Base-by-base conservation (phyloP, 1,140 invertebrate species). In the Drosophila lini region DNA sequence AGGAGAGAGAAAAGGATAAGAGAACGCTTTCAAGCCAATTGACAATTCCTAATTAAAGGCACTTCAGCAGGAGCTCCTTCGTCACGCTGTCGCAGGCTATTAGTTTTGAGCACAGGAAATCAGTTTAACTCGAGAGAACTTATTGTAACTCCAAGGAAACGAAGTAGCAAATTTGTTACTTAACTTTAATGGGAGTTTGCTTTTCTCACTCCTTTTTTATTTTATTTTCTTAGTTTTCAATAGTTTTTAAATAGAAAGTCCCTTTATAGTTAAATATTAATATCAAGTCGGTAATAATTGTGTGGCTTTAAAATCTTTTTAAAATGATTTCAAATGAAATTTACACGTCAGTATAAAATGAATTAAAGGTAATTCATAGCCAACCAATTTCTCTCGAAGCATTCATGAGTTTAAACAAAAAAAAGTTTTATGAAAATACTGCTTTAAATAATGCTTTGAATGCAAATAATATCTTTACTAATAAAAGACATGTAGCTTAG, bases 101-200 rank as follows among this genome's bases (percentile, higher is more conserved):
- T 44, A 58, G 10, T 44, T 58, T 28, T 44, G n/a, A 58, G 38
- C 38, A 42, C 56, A 44, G 56, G 38, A 41, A 58, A 44, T 58
- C 56, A 44, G 36, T 44, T 44, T 31, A 16, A 28, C n/a, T 58
- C 34, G 16, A 38, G 10, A 15, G 36, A 25, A 56, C 15, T 56
- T 36, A 55, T 36, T 53, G 32, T 9, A 36, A 53, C 50, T 53
- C 13, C 2, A 25, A 38, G 19, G 32, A 0, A 38, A 38, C 13
- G 36, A 22, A 38, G 32, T 55, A 5, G 34, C 19, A 22, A 38
- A 38, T 38, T n/a, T n/a, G 13, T 22, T 10, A 38, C 13, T 55
- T 38, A 22, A 38, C 19, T 55, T 53, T 15, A 6, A 13, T 0
- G 7, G 7, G 13, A 53, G 32, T 22, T 53, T 22, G 16, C 6